These are phyloP conservation scores for Oncorhynchus mykiss DNA, from an alignment of 2,113 vertebrate species.

Conservation along the genomic window DNA sequence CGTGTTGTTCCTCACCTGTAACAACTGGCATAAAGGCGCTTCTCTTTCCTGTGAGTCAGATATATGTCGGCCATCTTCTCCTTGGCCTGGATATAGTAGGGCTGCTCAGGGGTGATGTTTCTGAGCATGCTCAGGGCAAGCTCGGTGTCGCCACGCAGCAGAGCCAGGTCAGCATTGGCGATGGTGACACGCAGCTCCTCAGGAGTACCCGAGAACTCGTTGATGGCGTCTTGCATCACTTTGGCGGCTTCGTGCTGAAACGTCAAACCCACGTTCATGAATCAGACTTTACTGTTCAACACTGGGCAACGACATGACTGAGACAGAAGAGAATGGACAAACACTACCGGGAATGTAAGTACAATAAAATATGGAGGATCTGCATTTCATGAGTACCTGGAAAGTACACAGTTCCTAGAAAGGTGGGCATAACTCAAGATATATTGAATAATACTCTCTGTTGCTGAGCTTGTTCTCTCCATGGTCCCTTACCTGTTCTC, in stretches of 20 bases:
- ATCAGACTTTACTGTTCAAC: not conserved
- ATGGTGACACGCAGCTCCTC: constrained; percentile 91
- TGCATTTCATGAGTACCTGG: not conserved
- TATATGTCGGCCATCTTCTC: constrained; percentile 96
- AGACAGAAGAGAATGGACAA: not conserved
- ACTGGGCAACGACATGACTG: not conserved
- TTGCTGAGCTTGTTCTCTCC: constrained; percentile 26
- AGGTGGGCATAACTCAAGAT: too few relatives aligned
- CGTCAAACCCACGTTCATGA: not conserved
- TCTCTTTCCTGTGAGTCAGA: constrained; percentile 90
- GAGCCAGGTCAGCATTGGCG: constrained; percentile 88
- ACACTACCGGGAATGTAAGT: not conserved
- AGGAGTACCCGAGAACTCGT: constrained; percentile 91
- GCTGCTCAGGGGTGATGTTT: constrained; percentile 85
- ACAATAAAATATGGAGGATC: not conserved
- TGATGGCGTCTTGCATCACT: constrained; percentile 94
- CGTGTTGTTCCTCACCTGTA: constrained; percentile 79
- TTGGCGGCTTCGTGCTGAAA: constrained; percentile 93
- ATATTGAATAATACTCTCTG: too few relatives aligned
- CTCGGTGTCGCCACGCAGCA: constrained; percentile 87
- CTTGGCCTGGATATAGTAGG: constrained; percentile 93
- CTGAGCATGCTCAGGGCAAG: constrained; percentile 88
- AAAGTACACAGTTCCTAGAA: not conserved
- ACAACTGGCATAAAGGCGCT: constrained; percentile 87
- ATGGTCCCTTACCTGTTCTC: constrained; percentile 79